These are phyloP conservation scores for Xenopus petersii DNA, from an alignment of 2,797 vertebrate species.

Conservation along the genomic window DNA sequence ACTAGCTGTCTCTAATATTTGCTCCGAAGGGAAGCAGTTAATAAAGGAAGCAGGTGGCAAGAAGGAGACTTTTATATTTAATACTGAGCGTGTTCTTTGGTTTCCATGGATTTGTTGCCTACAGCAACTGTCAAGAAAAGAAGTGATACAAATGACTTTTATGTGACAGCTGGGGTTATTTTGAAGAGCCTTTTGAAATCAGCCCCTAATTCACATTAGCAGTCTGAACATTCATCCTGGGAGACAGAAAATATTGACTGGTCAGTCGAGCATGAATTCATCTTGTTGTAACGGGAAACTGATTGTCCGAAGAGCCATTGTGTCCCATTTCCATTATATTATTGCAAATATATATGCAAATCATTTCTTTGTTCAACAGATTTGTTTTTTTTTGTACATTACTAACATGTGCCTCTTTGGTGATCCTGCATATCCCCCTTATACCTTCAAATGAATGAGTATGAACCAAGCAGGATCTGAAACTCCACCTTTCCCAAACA, in stretches of 20 bases:
- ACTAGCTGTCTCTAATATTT: not conserved
- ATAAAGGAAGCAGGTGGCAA: not conserved
- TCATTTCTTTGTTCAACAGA: too few species aligned
- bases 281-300: not conserved
- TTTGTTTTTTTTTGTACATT: too few species aligned
- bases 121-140: conserved; percentile 51
- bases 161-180: conserved; percentile 29
- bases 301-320: too few species aligned
- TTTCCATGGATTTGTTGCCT: conserved; percentile 64
- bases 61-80: not conserved
- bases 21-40: conserved; percentile 2
- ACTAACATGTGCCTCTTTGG: too few species aligned
- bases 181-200: conserved; percentile 5
- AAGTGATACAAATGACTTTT: conserved; percentile 44
- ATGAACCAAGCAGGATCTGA: too few species aligned
- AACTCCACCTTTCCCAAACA: too few species aligned
- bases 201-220: conserved; percentile 7
- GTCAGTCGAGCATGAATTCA: not conserved
- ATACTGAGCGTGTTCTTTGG: conserved; percentile 34
- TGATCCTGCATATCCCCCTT: too few species aligned
- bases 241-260: conserved; percentile 2
- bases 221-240: conserved; percentile 3
- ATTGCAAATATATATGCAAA: too few species aligned
- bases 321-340: too few species aligned
- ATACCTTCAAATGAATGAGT: too few species aligned